These are phyloP conservation scores for Nomada goodeniana DNA, from an alignment of 2,888 invertebrate species.

Conservation along the genomic window DNA sequence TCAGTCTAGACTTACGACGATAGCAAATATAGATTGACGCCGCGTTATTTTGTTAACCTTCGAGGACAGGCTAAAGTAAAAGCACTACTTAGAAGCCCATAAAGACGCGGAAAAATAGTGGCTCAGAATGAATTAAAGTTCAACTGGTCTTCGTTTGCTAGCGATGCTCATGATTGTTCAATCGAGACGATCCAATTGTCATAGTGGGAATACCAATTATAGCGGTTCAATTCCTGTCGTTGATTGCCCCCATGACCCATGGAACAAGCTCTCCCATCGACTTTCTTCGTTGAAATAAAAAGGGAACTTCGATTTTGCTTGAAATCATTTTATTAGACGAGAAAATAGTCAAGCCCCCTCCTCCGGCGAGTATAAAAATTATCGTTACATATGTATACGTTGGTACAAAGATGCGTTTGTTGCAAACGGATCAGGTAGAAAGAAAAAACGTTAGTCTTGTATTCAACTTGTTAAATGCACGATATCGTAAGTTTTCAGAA, in stretches of 20 bases:
- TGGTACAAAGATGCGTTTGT: neutral
- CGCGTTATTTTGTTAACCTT: conserved; percentile 14
- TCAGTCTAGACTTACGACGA: neutral
- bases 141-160: conserved; percentile 3
- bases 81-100: neutral
- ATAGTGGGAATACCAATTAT: conserved; percentile 15
- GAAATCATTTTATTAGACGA: conserved; percentile 12
- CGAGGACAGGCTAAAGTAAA: conserved; percentile 2
- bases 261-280: neutral
- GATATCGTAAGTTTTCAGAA: too few relatives aligned
- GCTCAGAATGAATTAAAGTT: conserved; percentile 23
- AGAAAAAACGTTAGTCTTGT: neutral
- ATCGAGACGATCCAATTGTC: conserved; percentile 41
- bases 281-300: neutral
- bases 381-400: neutral
- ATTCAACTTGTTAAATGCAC: too few relatives aligned
- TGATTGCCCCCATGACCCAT: conserved; percentile 22
- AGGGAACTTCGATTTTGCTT: neutral
- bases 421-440: conserved; percentile 1
- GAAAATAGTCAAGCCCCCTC: neutral
- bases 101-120: neutral
- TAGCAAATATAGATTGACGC: neutral
- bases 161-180: neutral
- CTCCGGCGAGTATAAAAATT: neutral
- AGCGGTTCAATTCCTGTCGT: conserved; percentile 15